A percentile compares a stretch with the other conserved stretches of the same genome.
Conservation (phyloP, 2,888 invertebrate genomes). For the Clistopyga incitator region DNA sequence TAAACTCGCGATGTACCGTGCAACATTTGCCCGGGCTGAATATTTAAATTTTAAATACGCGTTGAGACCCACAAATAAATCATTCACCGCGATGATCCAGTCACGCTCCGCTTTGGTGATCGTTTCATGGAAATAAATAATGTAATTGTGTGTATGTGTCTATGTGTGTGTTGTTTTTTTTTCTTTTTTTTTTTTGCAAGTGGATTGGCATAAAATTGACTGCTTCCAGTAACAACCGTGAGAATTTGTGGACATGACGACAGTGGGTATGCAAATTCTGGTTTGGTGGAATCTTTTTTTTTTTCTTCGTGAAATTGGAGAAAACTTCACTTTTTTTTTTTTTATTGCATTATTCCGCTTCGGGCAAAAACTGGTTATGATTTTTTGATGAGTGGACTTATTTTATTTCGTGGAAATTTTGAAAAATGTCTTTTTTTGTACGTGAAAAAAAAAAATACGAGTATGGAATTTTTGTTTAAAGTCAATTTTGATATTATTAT, state of each 20-base stretch:
- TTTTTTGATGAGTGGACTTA: too few relatives aligned
- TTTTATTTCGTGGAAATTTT: too few relatives aligned
- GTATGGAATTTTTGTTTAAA: too few relatives aligned
- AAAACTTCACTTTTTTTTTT: background rate
- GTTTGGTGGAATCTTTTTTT: background rate
- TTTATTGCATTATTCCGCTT: background rate
- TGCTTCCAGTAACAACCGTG: background rate
- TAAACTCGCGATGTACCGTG: constrained; percentile 71
- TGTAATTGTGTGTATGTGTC: background rate
- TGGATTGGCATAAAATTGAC: constrained; percentile 13
- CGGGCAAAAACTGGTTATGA: too few relatives aligned
- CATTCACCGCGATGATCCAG: constrained; percentile 21
- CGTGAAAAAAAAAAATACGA: too few relatives aligned
- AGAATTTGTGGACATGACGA: constrained; percentile 4
- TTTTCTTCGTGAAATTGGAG: background rate
- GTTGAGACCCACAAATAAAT: constrained; percentile 53
- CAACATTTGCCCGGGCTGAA: constrained; percentile 60
- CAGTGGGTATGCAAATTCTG: background rate
- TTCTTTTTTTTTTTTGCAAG: background rate
- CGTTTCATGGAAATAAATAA: constrained; percentile 27
- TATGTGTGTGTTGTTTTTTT: background rate
- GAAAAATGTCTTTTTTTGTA: too few relatives aligned
- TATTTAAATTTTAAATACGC: constrained; percentile 77
- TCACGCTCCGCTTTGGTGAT: constrained; percentile 12
- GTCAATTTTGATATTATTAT: too few relatives aligned